These are phyloP conservation scores for Eupeodes latifasciatus DNA, from an alignment of 2,888 invertebrate genomes.

Conservation along the genomic window DNA sequence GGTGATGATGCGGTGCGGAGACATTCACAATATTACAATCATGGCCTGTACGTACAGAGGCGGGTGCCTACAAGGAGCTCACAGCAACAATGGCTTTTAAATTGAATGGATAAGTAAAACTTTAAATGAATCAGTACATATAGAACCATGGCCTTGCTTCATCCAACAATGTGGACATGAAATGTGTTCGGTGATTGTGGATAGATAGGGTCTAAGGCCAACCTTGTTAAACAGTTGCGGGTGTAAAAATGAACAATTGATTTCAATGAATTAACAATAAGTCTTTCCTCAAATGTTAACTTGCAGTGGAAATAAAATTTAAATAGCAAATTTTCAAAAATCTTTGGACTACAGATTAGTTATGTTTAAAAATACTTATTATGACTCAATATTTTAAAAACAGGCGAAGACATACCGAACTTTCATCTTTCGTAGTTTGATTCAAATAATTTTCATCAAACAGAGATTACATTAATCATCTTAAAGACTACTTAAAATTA, in stretches of 20 bases:
- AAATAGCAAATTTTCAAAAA: no score
- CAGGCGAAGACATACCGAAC: no score
- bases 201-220: constrained; percentile 68
- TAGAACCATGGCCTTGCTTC: constrained; percentile 50
- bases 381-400: no score
- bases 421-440: no score
- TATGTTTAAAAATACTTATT: no score
- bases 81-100: constrained; percentile 65
- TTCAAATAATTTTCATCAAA: no score
- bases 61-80: constrained; percentile 56
- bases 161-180: constrained; percentile 58
- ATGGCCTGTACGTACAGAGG: background rate
- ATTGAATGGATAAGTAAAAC: constrained; percentile 68
- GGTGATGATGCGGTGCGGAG: background rate
- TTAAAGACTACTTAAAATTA: no score
- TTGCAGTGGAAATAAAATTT: no score
- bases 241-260: background rate
- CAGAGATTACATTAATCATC: no score
- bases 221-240: constrained; percentile 44
- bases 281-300: no score
- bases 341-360: no score
- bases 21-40: constrained; percentile 35
- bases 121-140: constrained; percentile 68
- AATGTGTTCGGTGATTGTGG: constrained; percentile 58
- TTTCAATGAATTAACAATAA: no score